Percentiles rank a stretch among this genome's conserved stretches.
These are phyloP conservation scores for Apis cerana DNA, from an alignment of 1,140 invertebrate species.

Conservation along the genomic window DNA sequence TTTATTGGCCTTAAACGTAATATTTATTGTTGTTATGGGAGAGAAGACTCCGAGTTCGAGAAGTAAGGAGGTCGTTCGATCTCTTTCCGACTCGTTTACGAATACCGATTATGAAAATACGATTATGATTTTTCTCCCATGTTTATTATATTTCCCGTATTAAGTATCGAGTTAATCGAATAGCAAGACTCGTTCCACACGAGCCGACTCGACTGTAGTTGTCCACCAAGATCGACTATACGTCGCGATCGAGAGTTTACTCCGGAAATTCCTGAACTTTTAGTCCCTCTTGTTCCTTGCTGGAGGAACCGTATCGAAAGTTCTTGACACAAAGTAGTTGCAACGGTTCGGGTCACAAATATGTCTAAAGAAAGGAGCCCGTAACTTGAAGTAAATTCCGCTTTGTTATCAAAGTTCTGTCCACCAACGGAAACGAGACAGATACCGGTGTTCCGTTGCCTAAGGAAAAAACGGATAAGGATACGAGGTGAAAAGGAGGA, in stretches of 20 bases:
- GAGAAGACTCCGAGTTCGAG: no score
- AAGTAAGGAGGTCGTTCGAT: no score
- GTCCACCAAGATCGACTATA: neutral
- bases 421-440: conserved; percentile 2
- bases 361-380: neutral
- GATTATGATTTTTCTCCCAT: no score
- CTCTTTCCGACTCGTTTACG: no score
- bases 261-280: neutral
- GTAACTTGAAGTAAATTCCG: conserved; percentile 4
- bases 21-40: no score
- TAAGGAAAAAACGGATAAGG: neutral
- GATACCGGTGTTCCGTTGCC: neutral
- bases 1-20: no score
- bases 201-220: neutral
- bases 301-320: neutral
- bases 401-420: conserved; percentile 28
- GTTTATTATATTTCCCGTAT: no score
- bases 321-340: neutral
- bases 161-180: no score
- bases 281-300: neutral
- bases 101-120: no score
- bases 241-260: neutral
- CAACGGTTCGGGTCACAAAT: neutral
- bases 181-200: no score
- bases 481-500: neutral